A percentile compares a stretch with the other conserved stretches of the same genome.
phyloP scores from a whole-genome alignment of 37 sponge, comb jelly and placozoan species.

The Ephydatia muelleri region DNA sequence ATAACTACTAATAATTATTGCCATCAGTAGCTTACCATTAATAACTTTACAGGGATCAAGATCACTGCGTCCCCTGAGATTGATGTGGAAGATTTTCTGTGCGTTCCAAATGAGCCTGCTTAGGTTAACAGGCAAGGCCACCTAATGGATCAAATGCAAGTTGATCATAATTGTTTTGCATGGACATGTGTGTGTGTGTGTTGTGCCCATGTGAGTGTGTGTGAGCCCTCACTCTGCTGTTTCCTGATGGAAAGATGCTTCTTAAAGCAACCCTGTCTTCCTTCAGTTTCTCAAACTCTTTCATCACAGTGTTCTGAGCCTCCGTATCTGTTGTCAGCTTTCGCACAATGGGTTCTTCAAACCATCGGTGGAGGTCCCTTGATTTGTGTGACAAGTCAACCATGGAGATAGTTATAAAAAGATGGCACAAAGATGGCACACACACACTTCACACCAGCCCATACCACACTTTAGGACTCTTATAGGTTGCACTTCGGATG shows the following conservation, averaged over 20 bases:
- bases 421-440: neutral
- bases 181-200: slow-evolving; percentile 11
- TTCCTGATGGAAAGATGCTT: slow-evolving; percentile 88
- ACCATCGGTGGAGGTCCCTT: slow-evolving; percentile 69
- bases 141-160: slow-evolving; percentile 28
- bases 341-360: slow-evolving; percentile 81
- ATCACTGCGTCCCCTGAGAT: slow-evolving; percentile 75
- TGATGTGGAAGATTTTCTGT: slow-evolving; percentile 93
- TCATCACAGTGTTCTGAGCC: slow-evolving; percentile 69
- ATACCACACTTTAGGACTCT: neutral
- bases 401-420: neutral
- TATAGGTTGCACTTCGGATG: neutral
- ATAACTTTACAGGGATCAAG: slow-evolving; percentile 93
- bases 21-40: slow-evolving; percentile 42
- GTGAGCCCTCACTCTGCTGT: slow-evolving; percentile 63
- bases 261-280: slow-evolving; percentile 86
- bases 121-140: slow-evolving; percentile 93
- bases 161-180: neutral
- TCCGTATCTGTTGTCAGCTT: slow-evolving; percentile 74
- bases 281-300: slow-evolving; percentile 84
- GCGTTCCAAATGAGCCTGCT: slow-evolving; percentile 95
- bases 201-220: neutral
- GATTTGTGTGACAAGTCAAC: neutral
- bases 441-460: neutral
- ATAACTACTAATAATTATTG: neutral